Conservation (phyloP, 1,140 invertebrate species). For the Trissolcus basalis region DNA sequence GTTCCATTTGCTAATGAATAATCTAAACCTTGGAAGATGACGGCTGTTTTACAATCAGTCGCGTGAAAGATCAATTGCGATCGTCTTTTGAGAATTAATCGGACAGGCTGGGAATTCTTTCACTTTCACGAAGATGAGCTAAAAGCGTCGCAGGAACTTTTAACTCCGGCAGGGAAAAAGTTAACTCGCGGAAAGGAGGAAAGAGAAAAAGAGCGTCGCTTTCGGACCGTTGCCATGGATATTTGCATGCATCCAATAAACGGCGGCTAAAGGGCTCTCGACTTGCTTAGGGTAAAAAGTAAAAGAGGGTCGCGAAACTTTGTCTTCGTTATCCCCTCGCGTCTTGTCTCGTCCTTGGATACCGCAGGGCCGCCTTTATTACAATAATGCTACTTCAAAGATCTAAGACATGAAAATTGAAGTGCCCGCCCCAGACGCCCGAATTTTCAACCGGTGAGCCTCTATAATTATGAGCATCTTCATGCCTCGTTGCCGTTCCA, state of each 20-base stretch:
- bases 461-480: no score
- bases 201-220: conserved; percentile 1
- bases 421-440: conserved; percentile 29
- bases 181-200: conserved; percentile 23
- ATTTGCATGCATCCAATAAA: conserved; percentile 78
- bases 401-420: conserved; percentile 54
- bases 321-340: conserved; percentile 45
- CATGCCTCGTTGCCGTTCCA: no score
- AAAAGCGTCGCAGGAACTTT: conserved; percentile 52
- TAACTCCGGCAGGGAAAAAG: conserved; percentile 34
- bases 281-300: conserved; percentile 74
- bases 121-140: conserved; percentile 36
- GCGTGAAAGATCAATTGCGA: conserved; percentile 5
- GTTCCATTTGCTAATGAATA: no score
- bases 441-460: conserved; percentile 1
- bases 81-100: no score
- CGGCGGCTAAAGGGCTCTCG: conserved; percentile 75
- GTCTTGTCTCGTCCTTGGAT: conserved; percentile 50
- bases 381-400: conserved; percentile 50
- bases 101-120: no score
- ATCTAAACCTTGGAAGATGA: no score
- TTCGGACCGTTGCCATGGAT: conserved; percentile 75
- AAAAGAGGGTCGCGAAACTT: conserved; percentile 71
- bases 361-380: conserved; percentile 41
- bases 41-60: neutral